phyloP scores from a whole-genome alignment of 2,113 vertebrate genomes.

The Festucalex cinctus region DNA sequence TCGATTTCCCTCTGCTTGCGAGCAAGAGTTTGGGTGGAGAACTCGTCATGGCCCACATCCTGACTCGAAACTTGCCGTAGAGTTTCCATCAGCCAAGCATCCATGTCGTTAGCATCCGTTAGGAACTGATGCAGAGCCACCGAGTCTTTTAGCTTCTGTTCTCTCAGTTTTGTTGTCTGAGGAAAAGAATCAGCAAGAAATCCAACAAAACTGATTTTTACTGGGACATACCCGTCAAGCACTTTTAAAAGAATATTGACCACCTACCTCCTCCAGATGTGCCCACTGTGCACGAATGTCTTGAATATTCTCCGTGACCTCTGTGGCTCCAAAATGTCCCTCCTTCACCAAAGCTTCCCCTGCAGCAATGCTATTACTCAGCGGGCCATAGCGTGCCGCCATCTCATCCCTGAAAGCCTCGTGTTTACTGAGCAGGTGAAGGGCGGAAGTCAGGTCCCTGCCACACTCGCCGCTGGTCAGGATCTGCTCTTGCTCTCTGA shows the following conservation, averaged over 20 bases:
- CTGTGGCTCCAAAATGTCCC: constrained; percentile 77
- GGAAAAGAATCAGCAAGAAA: neutral
- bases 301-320: constrained; percentile 72
- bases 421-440: constrained; percentile 87
- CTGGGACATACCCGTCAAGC: neutral
- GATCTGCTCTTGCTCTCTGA: constrained; percentile 88
- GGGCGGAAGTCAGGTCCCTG: constrained; percentile 81
- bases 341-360: constrained; percentile 79
- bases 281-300: constrained; percentile 83
- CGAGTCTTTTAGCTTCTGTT: constrained; percentile 77
- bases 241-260: neutral
- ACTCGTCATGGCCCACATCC: constrained; percentile 87
- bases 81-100: constrained; percentile 84
- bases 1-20: constrained; percentile 88
- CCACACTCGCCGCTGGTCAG: constrained; percentile 81
- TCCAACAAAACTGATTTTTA: neutral
- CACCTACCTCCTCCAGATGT: constrained; percentile 76
- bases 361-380: constrained; percentile 79
- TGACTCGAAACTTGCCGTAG: constrained; percentile 83
- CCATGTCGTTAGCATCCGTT: constrained; percentile 86
- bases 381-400: constrained; percentile 83
- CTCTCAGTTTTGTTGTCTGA: constrained; percentile 75
- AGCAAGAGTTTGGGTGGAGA: constrained; percentile 85
- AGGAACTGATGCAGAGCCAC: constrained; percentile 87
- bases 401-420: constrained; percentile 85